Percentiles rank a stretch among this genome's conserved stretches.
phyloP scores from a whole-genome alignment of 2,113 vertebrate genomes.

The Propithecus coquereli region DNA sequence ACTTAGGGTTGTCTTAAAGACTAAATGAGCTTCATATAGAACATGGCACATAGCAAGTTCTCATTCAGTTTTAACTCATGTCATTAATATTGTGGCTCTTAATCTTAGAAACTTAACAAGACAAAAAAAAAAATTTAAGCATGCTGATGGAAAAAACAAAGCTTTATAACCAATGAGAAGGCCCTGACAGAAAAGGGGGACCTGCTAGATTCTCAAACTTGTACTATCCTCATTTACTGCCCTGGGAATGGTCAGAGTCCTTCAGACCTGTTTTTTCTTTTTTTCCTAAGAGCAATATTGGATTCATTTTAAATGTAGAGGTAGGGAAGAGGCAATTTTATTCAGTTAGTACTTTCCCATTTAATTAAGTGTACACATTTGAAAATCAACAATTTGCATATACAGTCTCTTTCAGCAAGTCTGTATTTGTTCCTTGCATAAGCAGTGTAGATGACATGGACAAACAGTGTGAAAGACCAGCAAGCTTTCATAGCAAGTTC shows the following conservation, averaged over 20 bases:
- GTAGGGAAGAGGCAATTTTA: background rate
- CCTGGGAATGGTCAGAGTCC: background rate
- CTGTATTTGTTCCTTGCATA: constrained; percentile 2
- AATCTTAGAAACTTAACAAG: background rate
- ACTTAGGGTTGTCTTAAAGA: background rate
- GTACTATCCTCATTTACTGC: background rate
- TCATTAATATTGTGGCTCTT: background rate
- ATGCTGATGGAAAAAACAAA: background rate
- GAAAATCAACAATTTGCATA: background rate
- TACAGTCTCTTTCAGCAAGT: background rate
- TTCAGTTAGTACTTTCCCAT: background rate
- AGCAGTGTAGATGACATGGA: constrained; percentile 37
- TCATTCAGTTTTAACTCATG: background rate
- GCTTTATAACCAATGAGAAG: background rate
- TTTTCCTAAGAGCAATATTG: background rate
- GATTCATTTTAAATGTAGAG: constrained; percentile 39
- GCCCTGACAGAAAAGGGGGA: background rate
- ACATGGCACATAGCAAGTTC: background rate
- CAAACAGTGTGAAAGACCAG: background rate
- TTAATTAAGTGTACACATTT: constrained; percentile 45
- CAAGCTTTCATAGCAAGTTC: constrained; percentile 21
- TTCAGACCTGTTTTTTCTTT: background rate
- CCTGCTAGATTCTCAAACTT: background rate
- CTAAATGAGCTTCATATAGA: background rate
- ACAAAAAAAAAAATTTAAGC: background rate